Conservation (phyloP, 2,113 vertebrate species). For the Gobio gobio region DNA sequence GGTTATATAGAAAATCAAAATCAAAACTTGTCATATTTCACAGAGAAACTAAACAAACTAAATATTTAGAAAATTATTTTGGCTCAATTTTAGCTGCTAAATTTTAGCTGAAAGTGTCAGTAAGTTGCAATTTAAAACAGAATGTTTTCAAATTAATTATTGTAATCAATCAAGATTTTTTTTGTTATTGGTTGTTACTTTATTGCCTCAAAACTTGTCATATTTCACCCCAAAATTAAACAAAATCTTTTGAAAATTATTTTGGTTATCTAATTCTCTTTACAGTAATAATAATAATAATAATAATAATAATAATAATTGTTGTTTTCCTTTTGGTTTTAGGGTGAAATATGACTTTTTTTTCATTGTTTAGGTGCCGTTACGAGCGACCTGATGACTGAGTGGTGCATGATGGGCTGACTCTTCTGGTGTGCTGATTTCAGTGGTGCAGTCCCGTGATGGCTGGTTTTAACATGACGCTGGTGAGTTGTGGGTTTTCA, state of each 20-base stretch:
- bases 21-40: no score
- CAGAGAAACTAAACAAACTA: no score
- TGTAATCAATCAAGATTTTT: no score
- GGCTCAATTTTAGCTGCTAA: neutral
- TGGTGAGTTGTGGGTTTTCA: slow-evolving; percentile 36
- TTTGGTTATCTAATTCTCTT: no score
- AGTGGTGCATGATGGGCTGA: neutral
- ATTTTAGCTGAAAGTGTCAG: neutral
- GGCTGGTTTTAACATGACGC: slow-evolving; percentile 18
- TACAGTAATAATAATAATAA: no score
- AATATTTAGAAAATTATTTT: no score
- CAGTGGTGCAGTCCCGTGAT: neutral
- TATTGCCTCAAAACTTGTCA: neutral
- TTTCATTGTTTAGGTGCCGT: neutral
- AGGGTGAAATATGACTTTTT: neutral
- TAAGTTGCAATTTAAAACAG: neutral
- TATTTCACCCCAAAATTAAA: no score
- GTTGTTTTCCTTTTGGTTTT: neutral
- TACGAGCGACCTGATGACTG: neutral
- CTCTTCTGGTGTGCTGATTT: neutral
- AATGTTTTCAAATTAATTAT: neutral
- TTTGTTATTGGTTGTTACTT: neutral
- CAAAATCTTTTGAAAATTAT: neutral
- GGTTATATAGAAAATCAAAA: no score
- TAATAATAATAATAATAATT: no score